Evolutionary conservation across 2,797 vertebrate species (phyloP), one percentile per base, ranked within the genome.

Genomic region (Cygnus olor): DNA sequence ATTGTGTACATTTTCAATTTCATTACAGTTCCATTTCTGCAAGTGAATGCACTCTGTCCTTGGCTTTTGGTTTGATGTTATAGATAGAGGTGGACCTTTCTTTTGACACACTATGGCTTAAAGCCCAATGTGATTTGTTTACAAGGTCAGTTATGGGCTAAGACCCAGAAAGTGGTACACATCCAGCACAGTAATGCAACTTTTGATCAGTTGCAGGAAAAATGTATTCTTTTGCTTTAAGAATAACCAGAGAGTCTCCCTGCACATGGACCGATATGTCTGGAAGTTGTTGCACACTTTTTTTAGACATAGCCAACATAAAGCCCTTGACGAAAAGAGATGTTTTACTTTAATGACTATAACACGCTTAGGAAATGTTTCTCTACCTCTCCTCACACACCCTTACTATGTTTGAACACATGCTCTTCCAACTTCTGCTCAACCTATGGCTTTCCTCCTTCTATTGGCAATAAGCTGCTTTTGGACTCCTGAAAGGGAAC

Each of bases 311-410:
- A 94, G 89, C 93, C 96, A 96, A 89, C 42, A 72, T 89, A 95
- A 96, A 93, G 76, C 89, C 88, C 68, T 97, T 5, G 22, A 89
- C 89, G 85, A 92, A 91, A 94, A 95, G 91, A 94, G 45, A 89
- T 87, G 85, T 89, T 94, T 96, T 96, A 91, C 92, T 94, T 96
- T 97, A 97, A 97, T 96, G 94, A 93, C 69, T 95, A 94, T 96
- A 96, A 95, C 95, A 95, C 91, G 72, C 88, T 96, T 89, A 90
- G 91, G 84, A 93, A 94, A 91, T 1, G 13, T 96, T 92, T 95
- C 73, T 90, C 66, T 91, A 70, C 84, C 85, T 97, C 89, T 94
- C 63, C 84, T 96, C 65, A 81, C 89, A 94, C 90, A 95, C 78
- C 69, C 95, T 94, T 94, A 89, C 96, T 93, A 45, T 94, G 77